phyloP scores from a whole-genome alignment of 2,888 invertebrate species.

The Zele albiditarsus region DNA sequence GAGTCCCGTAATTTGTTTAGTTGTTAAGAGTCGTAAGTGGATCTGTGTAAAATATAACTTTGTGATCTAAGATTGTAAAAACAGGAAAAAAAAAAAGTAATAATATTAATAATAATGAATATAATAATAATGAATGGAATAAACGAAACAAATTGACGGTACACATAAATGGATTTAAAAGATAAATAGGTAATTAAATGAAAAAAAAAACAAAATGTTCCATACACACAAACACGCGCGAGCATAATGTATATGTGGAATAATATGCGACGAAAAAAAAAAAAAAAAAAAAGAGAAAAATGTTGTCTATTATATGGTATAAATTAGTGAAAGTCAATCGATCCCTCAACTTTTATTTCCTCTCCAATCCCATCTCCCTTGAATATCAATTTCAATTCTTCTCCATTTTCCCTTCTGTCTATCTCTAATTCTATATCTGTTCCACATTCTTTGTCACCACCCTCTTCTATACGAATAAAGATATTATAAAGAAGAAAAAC shows the following conservation, averaged over 20 bases:
- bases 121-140: slow-evolving; percentile 29
- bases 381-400: not conserved
- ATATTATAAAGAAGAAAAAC: slow-evolving; percentile 66
- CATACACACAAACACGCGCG: slow-evolving; percentile 15
- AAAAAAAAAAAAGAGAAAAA: slow-evolving; percentile 39
- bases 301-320: slow-evolving; percentile 53
- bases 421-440: not conserved
- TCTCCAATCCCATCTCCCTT: slow-evolving; percentile 41
- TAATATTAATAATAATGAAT: slow-evolving; percentile 33
- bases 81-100: slow-evolving; percentile 48
- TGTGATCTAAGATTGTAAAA: slow-evolving; percentile 71
- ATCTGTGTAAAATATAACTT: slow-evolving; percentile 71
- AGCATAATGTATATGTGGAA: not conserved
- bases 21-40: slow-evolving; percentile 60
- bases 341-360: slow-evolving; percentile 20
- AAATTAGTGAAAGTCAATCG: slow-evolving; percentile 46
- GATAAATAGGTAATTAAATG: slow-evolving; percentile 35
- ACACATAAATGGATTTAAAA: slow-evolving; percentile 40
- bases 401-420: slow-evolving; percentile 8
- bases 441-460: slow-evolving; percentile 16
- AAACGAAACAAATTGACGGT: slow-evolving; percentile 37
- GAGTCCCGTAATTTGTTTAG: slow-evolving; percentile 31
- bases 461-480: slow-evolving; percentile 66
- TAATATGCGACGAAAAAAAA: not conserved
- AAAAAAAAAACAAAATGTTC: slow-evolving; percentile 26